These are phyloP conservation scores for Pipistrellus pipistrellus DNA, from an alignment of 2,797 vertebrate genomes.

Conservation along the genomic window DNA sequence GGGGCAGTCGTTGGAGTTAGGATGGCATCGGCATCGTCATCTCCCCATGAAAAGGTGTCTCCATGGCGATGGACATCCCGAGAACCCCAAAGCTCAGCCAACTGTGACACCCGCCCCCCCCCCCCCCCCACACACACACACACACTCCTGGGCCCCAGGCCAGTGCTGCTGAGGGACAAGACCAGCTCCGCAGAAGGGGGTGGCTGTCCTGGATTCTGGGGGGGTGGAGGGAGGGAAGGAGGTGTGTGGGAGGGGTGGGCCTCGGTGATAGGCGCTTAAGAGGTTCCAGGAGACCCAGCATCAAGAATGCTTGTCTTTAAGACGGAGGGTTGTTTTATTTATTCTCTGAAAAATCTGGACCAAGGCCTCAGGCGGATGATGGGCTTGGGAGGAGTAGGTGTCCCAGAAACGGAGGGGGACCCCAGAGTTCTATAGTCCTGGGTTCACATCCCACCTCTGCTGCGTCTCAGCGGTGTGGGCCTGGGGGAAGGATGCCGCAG, in stretches of 20 bases:
- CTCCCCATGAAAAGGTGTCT: background rate
- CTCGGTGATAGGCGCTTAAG: fast-evolving
- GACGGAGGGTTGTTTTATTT: background rate
- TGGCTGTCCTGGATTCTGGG: background rate
- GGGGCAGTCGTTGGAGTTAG: background rate
- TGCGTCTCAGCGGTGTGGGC: background rate
- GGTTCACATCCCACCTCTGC: background rate
- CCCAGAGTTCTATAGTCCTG: background rate
- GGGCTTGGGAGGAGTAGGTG: background rate
- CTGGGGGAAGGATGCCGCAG: fast-evolving
- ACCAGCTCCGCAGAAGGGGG: background rate
- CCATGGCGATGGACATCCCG: background rate
- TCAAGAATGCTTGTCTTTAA: background rate
- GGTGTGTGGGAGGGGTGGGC: no score
- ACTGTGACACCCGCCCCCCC: background rate
- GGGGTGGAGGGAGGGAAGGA: no score
- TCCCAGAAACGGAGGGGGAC: background rate
- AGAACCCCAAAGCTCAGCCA: background rate
- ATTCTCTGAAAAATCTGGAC: background rate
- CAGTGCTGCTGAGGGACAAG: background rate
- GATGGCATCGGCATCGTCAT: background rate
- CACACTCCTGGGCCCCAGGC: background rate
- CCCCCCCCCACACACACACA: no score
- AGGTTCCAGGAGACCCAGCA: background rate
- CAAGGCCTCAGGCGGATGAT: background rate